Evolutionary conservation across 2,113 vertebrate species (phyloP), one percentile per base, ranked within the genome.

Genomic region (Aplodontia rufa): DNA sequence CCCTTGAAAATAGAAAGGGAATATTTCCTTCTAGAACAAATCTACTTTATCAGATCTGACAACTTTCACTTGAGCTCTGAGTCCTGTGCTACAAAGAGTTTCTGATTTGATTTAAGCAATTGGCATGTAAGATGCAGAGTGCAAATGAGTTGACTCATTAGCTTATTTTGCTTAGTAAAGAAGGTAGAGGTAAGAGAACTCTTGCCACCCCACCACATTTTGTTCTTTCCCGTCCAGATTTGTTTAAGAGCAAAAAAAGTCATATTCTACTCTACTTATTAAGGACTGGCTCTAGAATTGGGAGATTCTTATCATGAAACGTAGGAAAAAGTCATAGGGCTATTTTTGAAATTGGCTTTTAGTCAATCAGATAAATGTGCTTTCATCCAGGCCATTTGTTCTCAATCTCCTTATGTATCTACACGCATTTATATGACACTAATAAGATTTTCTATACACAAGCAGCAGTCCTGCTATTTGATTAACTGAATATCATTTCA

Each of bases 31-130:
- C 86, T 96, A 96, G 79, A 95, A 97, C 8, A 22, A 96, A 97
- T 97, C 89, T 91, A 72, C 83, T 97, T 97, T 94, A 98, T 98
- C 97, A 98, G 97, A 97, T 97, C 94, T 98, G 98, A 97, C 96
- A 98, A 94, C 53, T 97, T 97, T 91, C 66, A 93, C 96, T 96
- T 90, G 95, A 97, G 87, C 87, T 96, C 69, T 98, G 89, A 62
- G 87, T 97, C 92, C 93, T 95, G 49, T 30, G 12, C 87, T 97
- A 92, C 94, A 97, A 97, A 94, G 37, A 81, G 45, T 55, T 97
- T 97, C 90, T 97, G 28, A 90, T 95, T 97, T 97, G 80, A 93
- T 98, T 98, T 97, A 90, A 98, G 90, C 60, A 94, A 96, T 92
- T 97, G 93, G 49, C 76, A 95, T 6, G 53, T 80, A 96, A 92